Percentiles rank a stretch among this genome's conserved stretches.
Evolutionary conservation across 1,140 invertebrate species (phyloP).

Genomic region (Lordiphosa stackelbergi): DNA sequence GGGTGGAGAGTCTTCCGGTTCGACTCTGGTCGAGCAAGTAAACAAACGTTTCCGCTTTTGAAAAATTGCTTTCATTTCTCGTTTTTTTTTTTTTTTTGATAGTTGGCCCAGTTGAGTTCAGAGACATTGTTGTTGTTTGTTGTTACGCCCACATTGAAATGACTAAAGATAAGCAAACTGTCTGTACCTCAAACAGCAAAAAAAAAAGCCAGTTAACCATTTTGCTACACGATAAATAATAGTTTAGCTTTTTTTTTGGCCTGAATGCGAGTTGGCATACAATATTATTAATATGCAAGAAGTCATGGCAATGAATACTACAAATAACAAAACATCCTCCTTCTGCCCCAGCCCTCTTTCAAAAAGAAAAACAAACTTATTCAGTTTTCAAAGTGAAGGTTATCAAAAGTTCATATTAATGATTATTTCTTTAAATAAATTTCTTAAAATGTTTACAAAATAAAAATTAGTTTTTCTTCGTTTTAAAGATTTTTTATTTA

Average conservation of each 20-base stretch:
- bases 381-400: no score
- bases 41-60: constrained; percentile 68
- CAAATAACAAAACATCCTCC: no score
- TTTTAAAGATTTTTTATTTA: no score
- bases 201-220: constrained; percentile 21
- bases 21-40: constrained; percentile 39
- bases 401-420: no score
- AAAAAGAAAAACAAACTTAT: no score
- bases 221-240: constrained; percentile 48
- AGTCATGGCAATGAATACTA: no score
- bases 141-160: constrained; percentile 25
- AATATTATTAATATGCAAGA: constrained; percentile 30
- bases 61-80: constrained; percentile 63
- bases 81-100: constrained; percentile 15
- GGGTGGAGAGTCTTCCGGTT: constrained; percentile 39
- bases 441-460: no score
- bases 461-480: no score
- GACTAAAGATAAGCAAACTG: constrained; percentile 26
- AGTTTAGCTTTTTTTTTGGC: constrained; percentile 31
- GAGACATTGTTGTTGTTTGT: constrained; percentile 38
- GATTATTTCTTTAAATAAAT: no score
- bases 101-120: constrained; percentile 29
- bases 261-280: constrained; percentile 28
- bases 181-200: constrained; percentile 12
- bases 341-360: no score